Base-by-base conservation (phyloP, 2,888 invertebrate species). In the Cataglyphis livida region DNA sequence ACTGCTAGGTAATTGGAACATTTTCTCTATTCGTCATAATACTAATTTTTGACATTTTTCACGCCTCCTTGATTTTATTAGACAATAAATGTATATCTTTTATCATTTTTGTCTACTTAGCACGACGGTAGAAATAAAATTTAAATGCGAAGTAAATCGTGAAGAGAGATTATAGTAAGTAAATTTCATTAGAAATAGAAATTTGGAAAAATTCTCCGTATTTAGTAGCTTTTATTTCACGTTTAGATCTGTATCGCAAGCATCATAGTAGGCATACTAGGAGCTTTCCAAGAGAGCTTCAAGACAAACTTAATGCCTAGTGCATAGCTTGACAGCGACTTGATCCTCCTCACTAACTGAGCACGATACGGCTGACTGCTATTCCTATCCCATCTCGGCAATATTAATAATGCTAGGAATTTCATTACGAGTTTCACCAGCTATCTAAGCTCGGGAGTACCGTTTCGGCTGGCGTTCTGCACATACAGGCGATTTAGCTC, bases 391-490 rank as follows among this genome's bases (percentile, higher is more conserved):
- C 83, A 87, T 86, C 90, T 83, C 87, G 88, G 89, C 90, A 90
- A 92, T 93, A 93, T 93, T 92, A 93, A 93, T 93, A 93, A 93
- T 91, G 91, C 89, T 90, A 91, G 92, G 93, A 93, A 93, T 93
- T 93, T 93, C 93, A 93, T 93, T 93, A 93, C 87, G 92, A 91
- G 92, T 92, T 92, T 90, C 90, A 86, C 79, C 85, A 78, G 84
- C 88, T 85, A 85, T 84, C 88, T 87, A 88, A 88, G 86, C 88
- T 85, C 82, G 76, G 64, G 2, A 51, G n/a, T 84, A 81, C 78
- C 82, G 83, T 86, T 81, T 85, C 87, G 82, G 66, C 84, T 87
- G 81, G 84, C 82, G 83, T 81, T 79, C 83, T 81, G 75, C 81
- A 88, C 71, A 74, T 85, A 83, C 83, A 82, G 86, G 82, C 71